Base-by-base conservation (phyloP, 2,888 invertebrate genomes). In the Frankliniella fusca region DNA sequence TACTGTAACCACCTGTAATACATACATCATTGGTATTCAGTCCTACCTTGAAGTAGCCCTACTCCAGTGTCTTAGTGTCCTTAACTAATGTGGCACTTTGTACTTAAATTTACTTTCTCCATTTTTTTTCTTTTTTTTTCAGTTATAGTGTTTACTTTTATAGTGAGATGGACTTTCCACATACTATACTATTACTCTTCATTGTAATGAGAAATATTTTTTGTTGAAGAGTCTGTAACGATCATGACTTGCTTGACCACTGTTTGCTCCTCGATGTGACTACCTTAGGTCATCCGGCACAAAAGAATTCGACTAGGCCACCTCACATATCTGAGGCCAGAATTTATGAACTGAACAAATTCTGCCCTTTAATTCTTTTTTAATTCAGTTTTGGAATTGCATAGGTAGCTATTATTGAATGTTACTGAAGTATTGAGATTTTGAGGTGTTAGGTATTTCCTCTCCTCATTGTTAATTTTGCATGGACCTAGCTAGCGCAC, bases 261-360 rank as follows among this genome's bases (percentile, higher is more conserved):
- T 23, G n/a, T 76, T 27, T 27, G 27, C 11, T 76, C 23, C 23
- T 23, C 18, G 18, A 27, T 76, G 9, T 27, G 27, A 10, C 27
- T 76, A 27, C 23, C 10, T 76, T 27, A 23, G 70, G 70, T 76
- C 70, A 76, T 76, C 27, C 3, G 27, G 70, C 70, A 76, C 70
- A 76, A 76, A 76, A 27, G 70, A 23, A 7, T 76, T 1, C 27
- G 27, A 76, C 23, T 76, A 23, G 27, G 9, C 61, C 8, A 18
- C 18, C 70, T 76, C 70, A 76, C 70, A 76, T 76, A 76, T 76
- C 70, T 76, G 23, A 27, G 27, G 70, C 27, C 70, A 23, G n/a
- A 76, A 76, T 76, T 8, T 27, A 27, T 70, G 70, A 70, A 23
- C 70, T 76, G 27, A 12, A 27, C 27, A 76, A 23, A 76, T 76